Evolutionary conservation across 2,113 vertebrate species (phyloP).

Genomic region (Ciconia maguari): DNA sequence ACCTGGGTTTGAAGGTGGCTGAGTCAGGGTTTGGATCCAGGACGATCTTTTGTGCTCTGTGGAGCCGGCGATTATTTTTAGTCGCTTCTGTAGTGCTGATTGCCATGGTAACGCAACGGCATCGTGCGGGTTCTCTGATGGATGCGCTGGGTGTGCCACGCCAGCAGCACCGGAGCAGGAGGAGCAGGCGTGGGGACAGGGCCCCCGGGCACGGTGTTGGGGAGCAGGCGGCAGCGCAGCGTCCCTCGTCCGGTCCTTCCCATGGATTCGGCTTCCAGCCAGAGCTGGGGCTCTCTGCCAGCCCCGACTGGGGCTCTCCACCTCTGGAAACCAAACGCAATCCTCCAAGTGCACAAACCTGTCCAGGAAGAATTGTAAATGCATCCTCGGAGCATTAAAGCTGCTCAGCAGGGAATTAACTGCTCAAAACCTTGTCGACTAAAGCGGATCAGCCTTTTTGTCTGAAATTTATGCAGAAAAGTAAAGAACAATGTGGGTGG

Average conservation of each 20-base stretch:
- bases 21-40: neutral
- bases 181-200: neutral
- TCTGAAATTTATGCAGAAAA: neutral
- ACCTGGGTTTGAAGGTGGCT: neutral
- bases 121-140: accelerated
- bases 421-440: neutral
- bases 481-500: accelerated
- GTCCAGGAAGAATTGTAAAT: neutral
- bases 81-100: neutral
- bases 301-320: accelerated
- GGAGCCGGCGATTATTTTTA: constrained; percentile 17
- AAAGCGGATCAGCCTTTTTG: neutral
- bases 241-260: neutral
- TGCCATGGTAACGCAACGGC: neutral
- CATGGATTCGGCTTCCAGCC: neutral
- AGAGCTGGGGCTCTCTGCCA: neutral
- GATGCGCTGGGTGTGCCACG: neutral
- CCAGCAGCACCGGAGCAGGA: accelerated
- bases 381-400: neutral
- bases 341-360: neutral
- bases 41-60: neutral
- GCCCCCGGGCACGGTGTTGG: accelerated
- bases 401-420: neutral
- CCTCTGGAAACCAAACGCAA: neutral
- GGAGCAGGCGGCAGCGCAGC: accelerated